Evolutionary conservation across 2,888 invertebrate genomes (phyloP), one percentile per base, ranked within the genome.

Genomic region (Perithous albicinctus): DNA sequence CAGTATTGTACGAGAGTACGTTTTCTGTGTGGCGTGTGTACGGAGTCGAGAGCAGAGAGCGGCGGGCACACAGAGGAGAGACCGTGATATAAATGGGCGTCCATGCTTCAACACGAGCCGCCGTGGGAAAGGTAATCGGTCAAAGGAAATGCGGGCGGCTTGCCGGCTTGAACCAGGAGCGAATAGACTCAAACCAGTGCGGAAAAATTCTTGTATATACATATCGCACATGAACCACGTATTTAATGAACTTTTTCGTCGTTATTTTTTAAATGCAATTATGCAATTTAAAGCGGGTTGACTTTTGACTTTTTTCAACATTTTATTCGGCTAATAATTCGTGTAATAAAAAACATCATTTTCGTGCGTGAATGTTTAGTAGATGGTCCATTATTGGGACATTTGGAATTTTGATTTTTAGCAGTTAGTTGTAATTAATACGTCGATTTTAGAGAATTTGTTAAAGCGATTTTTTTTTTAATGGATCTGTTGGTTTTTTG

Each of bases 101-200:
- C 84, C 82, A 67, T 85, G 83, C 82, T 85, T 80, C 83, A 77
- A 86, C 80, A 83, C 81, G 80, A 82, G 83, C 85, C 84, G 87
- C 88, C 91, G 90, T 90, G 89, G 90, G 90, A 91, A 91, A 91
- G 88, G 88, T 88, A 89, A 91, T 91, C 89, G 89, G 89, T 89
- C 88, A 89, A 87, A 90, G 89, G 89, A 89, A 89, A 89, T 90
- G 87, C 88, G 86, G 81, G 80, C 87, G 82, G 78, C 83, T 75
- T 54, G 59, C 56, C 66, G 66, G 67, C n/a, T 48, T 64, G 32
- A 69, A 70, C 56, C 79, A 48, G 70, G 69, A 48, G 41, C 67
- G 79, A 67, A 23, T 59, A 79, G 66, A 64, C 51, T 72, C 35
- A 70, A n/a, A 38, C 54, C 51, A 72, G 78, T 67, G 75, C 38